Evolutionary conservation across 2,888 invertebrate species (phyloP).

Genomic region (Drosophila lacicola): DNA sequence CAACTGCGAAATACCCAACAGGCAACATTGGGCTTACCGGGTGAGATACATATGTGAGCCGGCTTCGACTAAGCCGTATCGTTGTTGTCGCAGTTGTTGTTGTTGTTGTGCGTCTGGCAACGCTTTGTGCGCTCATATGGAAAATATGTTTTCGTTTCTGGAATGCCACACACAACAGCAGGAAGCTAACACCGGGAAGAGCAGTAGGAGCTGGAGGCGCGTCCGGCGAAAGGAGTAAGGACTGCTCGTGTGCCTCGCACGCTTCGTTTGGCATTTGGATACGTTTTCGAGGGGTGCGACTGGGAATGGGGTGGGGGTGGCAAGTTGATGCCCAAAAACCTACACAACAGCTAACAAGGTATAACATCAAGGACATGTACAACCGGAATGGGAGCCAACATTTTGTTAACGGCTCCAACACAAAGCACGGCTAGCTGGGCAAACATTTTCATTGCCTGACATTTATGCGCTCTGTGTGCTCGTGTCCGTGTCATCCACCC

Average conservation of each 20-base stretch:
- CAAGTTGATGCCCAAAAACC: constrained; percentile 36
- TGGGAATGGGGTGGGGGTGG: background rate
- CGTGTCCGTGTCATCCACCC: constrained; percentile 1
- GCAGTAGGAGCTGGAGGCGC: background rate
- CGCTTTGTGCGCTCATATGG: constrained; percentile 78
- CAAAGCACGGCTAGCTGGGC: constrained; percentile 66
- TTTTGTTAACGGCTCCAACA: constrained; percentile 69
- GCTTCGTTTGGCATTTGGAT: constrained; percentile 70
- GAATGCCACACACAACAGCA: constrained; percentile 55
- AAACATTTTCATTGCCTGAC: constrained; percentile 76
- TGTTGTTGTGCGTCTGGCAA: constrained; percentile 53
- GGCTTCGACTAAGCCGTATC: constrained; percentile 44
- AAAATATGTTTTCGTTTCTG: constrained; percentile 78
- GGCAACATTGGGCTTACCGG: constrained; percentile 37
- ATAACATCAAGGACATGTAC: constrained; percentile 57
- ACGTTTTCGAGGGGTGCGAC: constrained; percentile 9
- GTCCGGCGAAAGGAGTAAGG: constrained; percentile 7
- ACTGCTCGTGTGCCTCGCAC: constrained; percentile 49
- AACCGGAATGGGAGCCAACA: constrained; percentile 43
- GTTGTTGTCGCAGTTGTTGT: constrained; percentile 15
- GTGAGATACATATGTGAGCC: constrained; percentile 45
- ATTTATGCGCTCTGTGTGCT: constrained; percentile 51
- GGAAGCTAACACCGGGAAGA: constrained; percentile 6
- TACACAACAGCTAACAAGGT: constrained; percentile 73
- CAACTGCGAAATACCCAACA: constrained; percentile 29